A percentile compares a stretch with the other conserved stretches of the same genome.
Conservation (phyloP, 1,140 invertebrate genomes). For the Trinorchestia longiramus region DNA sequence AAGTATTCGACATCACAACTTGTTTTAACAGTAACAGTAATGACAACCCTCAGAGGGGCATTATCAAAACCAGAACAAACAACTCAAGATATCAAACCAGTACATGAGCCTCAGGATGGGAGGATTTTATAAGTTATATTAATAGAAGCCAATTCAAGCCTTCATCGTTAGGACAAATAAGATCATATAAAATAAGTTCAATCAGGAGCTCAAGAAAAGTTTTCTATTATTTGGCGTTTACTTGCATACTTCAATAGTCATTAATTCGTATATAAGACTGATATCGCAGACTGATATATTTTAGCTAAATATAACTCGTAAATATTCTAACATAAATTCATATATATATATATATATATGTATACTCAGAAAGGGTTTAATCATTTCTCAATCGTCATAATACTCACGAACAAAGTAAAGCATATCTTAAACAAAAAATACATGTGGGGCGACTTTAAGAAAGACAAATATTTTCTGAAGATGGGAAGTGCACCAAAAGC, state of each 20-base stretch:
- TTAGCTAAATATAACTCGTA: not conserved
- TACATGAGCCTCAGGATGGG: too few relatives aligned
- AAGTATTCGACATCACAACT: too few relatives aligned
- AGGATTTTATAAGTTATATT: too few relatives aligned
- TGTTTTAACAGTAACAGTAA: too few relatives aligned
- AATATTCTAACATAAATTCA: not conserved
- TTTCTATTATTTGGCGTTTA: not conserved
- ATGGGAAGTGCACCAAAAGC: not conserved
- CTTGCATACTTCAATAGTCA: not conserved
- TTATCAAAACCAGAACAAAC: too few relatives aligned
- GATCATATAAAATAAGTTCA: not conserved
- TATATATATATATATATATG: too few relatives aligned
- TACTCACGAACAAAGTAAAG: not conserved
- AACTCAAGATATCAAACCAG: too few relatives aligned
- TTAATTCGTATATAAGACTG: not conserved
- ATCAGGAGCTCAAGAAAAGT: not conserved
- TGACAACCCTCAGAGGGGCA: too few relatives aligned
- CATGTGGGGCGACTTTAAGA: not conserved
- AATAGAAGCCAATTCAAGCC: too few relatives aligned
- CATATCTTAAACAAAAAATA: not conserved
- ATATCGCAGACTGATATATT: not conserved
- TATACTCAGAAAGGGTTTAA: not conserved
- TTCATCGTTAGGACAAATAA: not conserved
- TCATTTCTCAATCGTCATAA: not conserved
- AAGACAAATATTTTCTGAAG: not conserved